Base-by-base conservation (phyloP, 2,797 vertebrate species). In the Pachyuromys duprasi region DNA sequence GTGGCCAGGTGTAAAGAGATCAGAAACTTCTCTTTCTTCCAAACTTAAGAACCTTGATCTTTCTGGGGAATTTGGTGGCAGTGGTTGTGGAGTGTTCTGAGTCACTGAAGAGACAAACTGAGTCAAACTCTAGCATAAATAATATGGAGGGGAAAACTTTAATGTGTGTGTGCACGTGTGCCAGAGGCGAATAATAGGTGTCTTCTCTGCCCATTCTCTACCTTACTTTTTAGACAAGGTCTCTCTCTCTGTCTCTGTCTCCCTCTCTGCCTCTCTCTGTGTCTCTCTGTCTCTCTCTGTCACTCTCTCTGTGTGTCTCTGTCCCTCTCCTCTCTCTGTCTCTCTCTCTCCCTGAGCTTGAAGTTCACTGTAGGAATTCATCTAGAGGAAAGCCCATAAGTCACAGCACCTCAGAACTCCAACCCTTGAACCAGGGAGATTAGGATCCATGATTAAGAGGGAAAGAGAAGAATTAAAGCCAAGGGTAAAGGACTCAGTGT, bases 1-100 rank as follows among this genome's bases (percentile, higher is more conserved):
- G 3, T 45, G 78, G 33, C 55, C 45, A 63, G 24, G 20, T 36
- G 33, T 28, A 26, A 8, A 31, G 60, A 80, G 6, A 3, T 88
- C 55, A 79, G 72, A 90, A 74, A 72, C 6, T 18, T 55, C 20
- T 31, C 70, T 91, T 89, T 81, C 39, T 20, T 80, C 67, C 75
- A 72, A 67, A 74, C n/a, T 86, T 84, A 87, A 93, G 82, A 89
- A 91, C 1, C 8, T n/a, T 63, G 92, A 62, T 57, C 33, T 91
- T 87, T 74, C 80, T 67, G 65, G 36, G 17, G 33, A 80, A 26
- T 42, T 39, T 69, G 18, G 13, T 33, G 8, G 8, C 33, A 60
- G 26, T 24, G 26, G 15, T 1, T 86, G 17, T 33, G 3, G 14
- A 80, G 42, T 15, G 31, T 49, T 70, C 39, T 2, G 7, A 39